Conservation (phyloP, 1,140 invertebrate species). For the Drosophila arizonae region DNA sequence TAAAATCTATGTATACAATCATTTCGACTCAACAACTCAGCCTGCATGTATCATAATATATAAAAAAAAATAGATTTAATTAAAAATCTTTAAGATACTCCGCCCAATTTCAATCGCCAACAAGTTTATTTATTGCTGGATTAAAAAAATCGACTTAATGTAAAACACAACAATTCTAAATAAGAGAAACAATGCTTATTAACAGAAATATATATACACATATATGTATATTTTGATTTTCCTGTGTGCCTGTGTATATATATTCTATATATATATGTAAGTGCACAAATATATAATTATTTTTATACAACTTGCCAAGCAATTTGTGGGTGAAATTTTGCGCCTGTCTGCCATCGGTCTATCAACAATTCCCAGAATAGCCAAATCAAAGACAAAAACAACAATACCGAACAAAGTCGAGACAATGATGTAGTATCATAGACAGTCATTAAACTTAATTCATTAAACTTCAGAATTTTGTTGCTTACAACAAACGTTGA, state of each 20-base stretch:
- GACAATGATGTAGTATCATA: constrained; percentile 13
- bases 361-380: constrained; percentile 32
- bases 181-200: no score
- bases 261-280: neutral
- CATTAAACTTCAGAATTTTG: neutral
- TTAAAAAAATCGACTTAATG: neutral
- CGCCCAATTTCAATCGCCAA: neutral
- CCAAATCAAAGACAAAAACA: neutral
- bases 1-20: no score
- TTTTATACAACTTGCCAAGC: constrained; percentile 18
- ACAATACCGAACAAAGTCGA: neutral
- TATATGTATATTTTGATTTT: no score
- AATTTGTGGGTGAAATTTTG: constrained; percentile 9
- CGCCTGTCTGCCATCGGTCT: constrained; percentile 19
- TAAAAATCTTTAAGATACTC: neutral
- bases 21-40: no score
- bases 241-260: no score
- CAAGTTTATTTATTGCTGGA: neutral
- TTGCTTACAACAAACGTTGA: no score
- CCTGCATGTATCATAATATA: no score
- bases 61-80: no score
- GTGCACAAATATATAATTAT: constrained; percentile 6
- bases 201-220: no score
- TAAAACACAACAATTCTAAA: no score
- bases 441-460: neutral